phyloP scores from a whole-genome alignment of 2,113 vertebrate species.

The Pseudopipra pipra region DNA sequence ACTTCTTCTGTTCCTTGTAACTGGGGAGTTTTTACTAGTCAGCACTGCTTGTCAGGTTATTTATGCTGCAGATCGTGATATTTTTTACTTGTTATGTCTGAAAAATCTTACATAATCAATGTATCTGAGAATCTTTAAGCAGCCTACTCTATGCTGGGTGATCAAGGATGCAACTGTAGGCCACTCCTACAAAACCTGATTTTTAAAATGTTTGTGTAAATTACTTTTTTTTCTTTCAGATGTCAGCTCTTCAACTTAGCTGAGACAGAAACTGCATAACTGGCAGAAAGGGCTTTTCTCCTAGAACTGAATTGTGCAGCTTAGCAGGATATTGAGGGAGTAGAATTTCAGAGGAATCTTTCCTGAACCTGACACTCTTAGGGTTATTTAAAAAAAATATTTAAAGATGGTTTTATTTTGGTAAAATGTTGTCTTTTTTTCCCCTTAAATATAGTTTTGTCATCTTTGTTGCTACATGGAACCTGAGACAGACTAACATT shows the following conservation, averaged over 20 bases:
- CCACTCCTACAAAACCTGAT: not conserved
- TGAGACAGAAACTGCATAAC: not conserved
- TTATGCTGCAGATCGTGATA: not conserved
- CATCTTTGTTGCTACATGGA: conserved; percentile 36
- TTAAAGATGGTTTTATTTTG: not conserved
- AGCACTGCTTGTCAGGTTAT: not conserved
- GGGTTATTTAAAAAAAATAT: not conserved
- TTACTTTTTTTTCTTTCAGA: not conserved
- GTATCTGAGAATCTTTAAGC: not conserved
- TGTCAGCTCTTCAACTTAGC: not conserved
- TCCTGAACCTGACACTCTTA: not conserved
- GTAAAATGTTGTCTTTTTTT: not conserved
- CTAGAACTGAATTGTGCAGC: not conserved
- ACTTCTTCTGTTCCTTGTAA: not conserved
- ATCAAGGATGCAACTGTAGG: not conserved
- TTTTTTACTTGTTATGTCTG: not conserved
- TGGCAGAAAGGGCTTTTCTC: not conserved
- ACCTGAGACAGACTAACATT: conserved; percentile 61
- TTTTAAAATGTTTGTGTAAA: not conserved
- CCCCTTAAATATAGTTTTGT: not conserved
- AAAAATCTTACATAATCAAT: not conserved
- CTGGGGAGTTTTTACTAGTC: not conserved
- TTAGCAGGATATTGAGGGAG: not conserved
- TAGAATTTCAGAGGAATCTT: not conserved
- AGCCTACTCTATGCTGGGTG: not conserved